Conservation (phyloP, 2,888 invertebrate species). For the Ophion costatus region DNA sequence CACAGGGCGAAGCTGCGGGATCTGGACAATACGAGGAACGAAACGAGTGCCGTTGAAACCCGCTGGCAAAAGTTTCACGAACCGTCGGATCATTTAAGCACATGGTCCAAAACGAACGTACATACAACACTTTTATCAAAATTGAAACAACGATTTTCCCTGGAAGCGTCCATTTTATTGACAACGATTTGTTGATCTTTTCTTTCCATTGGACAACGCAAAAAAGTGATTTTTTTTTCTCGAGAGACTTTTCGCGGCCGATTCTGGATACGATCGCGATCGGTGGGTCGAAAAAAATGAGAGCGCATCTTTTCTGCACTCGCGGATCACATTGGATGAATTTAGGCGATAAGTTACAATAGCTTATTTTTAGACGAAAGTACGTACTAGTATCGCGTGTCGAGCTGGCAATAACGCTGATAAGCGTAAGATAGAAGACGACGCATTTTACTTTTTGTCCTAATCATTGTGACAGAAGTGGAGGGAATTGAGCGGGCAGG, state of each 20-base stretch:
- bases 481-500: conserved; percentile 33
- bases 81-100: too few relatives aligned
- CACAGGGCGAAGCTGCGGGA: too few relatives aligned
- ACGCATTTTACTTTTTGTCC: conserved; percentile 13
- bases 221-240: too few relatives aligned
- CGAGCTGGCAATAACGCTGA: not conserved
- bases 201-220: too few relatives aligned
- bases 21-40: too few relatives aligned
- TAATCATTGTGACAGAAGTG: conserved; percentile 10
- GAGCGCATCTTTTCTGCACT: not conserved
- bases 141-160: too few relatives aligned
- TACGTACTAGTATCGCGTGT: not conserved
- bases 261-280: not conserved
- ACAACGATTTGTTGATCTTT: too few relatives aligned
- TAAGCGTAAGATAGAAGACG: conserved; percentile 12
- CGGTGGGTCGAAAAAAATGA: not conserved
- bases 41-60: too few relatives aligned
- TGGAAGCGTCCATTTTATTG: too few relatives aligned
- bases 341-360: not conserved
- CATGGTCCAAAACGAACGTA: too few relatives aligned
- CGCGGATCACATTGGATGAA: not conserved
- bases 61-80: too few relatives aligned
- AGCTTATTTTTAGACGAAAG: not conserved
- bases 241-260: not conserved
- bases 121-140: too few relatives aligned